These are phyloP conservation scores for Medauroidea extradentata DNA, from an alignment of 1,140 invertebrate species.

Conservation along the genomic window DNA sequence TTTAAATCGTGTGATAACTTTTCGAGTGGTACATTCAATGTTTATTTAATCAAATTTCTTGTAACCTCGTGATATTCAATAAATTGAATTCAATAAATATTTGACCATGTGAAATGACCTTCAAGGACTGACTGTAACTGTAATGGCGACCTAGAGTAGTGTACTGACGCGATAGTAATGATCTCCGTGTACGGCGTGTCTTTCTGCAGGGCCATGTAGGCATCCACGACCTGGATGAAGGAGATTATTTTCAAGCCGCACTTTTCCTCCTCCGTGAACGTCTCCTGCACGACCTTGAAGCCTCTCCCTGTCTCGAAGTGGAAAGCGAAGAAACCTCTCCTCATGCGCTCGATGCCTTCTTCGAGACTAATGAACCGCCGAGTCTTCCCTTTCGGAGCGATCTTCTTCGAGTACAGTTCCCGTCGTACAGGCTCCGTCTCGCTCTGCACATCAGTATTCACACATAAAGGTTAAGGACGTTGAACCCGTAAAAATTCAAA, in stretches of 20 bases:
- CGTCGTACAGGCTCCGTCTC: conserved; percentile 53
- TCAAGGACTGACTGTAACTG: too few relatives aligned
- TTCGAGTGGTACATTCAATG: too few relatives aligned
- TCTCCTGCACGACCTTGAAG: conserved; percentile 59
- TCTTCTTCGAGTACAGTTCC: conserved; percentile 55
- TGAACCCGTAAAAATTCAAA: too few relatives aligned
- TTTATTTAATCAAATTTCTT: too few relatives aligned
- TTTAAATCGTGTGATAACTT: too few relatives aligned
- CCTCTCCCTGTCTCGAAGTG: conserved; percentile 33
- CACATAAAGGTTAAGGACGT: too few relatives aligned
- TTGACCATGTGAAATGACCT: too few relatives aligned
- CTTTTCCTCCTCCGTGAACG: conserved; percentile 60
- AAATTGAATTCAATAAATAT: too few relatives aligned
- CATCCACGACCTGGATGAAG: conserved; percentile 3
- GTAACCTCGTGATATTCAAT: too few relatives aligned
- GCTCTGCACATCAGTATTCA: conserved; percentile 46
- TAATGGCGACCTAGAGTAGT: too few relatives aligned
- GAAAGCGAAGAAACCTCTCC: conserved; percentile 57
- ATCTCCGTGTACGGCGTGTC: conserved; percentile 57
- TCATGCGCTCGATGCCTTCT: conserved; percentile 52
- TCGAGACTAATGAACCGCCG: conserved; percentile 50
- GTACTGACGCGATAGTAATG: conserved; percentile 30
- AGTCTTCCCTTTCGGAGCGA: conserved; percentile 48
- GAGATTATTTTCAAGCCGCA: conserved; percentile 51
- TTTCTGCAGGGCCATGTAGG: conserved; percentile 41